phyloP scores from a whole-genome alignment of 2,888 invertebrate genomes.

The Stenodera caucasica region DNA sequence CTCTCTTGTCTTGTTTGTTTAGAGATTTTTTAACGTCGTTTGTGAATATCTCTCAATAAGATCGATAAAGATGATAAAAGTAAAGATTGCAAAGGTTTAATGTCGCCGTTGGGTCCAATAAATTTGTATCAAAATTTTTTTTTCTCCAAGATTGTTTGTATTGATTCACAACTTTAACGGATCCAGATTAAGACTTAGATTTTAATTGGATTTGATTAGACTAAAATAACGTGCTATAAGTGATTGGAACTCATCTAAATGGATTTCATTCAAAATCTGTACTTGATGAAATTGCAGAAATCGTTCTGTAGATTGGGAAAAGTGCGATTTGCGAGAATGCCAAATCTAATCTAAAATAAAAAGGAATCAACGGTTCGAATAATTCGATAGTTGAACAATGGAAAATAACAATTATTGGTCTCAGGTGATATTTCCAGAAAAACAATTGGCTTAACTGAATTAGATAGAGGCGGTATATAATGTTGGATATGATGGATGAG shows the following conservation, averaged over 20 bases:
- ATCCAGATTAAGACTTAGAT: no score
- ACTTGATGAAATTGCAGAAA: not conserved
- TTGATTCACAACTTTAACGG: not conserved
- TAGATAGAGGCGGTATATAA: constrained; percentile 13
- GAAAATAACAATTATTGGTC: not conserved
- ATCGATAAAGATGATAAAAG: not conserved
- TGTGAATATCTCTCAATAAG: not conserved
- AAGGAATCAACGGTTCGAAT: no score
- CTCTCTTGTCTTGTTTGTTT: not conserved
- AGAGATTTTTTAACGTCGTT: not conserved
- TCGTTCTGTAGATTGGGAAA: no score
- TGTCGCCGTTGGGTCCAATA: not conserved
- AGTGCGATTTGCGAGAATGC: no score
- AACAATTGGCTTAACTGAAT: constrained; percentile 14
- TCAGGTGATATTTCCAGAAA: no score
- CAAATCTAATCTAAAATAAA: no score
- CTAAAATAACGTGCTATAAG: not conserved
- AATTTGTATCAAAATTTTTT: not conserved
- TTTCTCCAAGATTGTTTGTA: not conserved
- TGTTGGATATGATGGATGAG: constrained; percentile 19
- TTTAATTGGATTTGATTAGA: no score
- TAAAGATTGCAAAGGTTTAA: not conserved
- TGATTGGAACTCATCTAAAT: not conserved
- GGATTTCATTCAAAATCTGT: not conserved
- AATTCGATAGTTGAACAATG: no score